phyloP scores from a whole-genome alignment of 2,113 vertebrate genomes.

The Chlorocebus sabaeus region DNA sequence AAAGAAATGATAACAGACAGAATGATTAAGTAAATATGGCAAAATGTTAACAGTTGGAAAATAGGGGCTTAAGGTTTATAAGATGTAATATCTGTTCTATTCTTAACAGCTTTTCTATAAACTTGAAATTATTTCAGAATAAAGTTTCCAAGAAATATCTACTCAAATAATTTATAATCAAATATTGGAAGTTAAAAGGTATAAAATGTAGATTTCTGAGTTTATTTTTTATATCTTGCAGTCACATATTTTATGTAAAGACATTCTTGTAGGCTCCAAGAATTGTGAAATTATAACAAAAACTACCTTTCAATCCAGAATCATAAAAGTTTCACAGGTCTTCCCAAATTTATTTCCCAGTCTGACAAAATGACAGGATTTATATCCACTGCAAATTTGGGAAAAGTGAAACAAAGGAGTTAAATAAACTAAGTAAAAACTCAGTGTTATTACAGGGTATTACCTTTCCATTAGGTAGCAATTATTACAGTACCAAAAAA shows the following conservation, averaged over 20 bases:
- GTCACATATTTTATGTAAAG: neutral
- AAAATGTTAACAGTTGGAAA: neutral
- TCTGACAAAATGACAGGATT: neutral
- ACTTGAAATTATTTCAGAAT: conserved; percentile 1
- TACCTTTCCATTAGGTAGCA: neutral
- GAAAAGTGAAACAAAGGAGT: neutral
- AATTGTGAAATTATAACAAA: neutral
- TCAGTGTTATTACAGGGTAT: neutral
- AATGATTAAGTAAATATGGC: neutral
- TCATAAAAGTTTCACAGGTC: neutral
- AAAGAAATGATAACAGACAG: neutral
- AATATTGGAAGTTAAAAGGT: neutral
- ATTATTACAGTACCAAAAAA: neutral
- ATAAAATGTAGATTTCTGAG: neutral
- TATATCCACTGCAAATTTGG: neutral
- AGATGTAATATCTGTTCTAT: neutral
- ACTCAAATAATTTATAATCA: conserved; percentile 5
- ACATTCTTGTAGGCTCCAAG: neutral
- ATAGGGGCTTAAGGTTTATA: neutral
- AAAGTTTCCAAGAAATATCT: neutral
- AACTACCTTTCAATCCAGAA: neutral
- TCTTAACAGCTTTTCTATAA: neutral
- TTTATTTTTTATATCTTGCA: neutral
- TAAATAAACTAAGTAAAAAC: neutral
- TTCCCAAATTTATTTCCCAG: neutral